phyloP scores from a whole-genome alignment of 2,797 vertebrate genomes.

The Labroides dimidiatus region DNA sequence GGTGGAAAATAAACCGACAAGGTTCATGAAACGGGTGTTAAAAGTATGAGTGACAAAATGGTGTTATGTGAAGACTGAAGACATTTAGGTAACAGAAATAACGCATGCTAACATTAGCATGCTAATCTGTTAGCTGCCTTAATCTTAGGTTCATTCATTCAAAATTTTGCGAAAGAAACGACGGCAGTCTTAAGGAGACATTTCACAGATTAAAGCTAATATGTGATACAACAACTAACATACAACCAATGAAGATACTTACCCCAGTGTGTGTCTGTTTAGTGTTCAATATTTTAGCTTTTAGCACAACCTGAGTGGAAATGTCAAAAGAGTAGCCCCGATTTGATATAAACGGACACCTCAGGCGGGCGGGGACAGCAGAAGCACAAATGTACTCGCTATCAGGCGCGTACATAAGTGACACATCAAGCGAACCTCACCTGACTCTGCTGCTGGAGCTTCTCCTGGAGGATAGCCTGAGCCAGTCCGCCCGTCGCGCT shows the following conservation, averaged over 20 bases:
- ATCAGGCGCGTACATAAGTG: accelerated
- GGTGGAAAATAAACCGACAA: too few species aligned
- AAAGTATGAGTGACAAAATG: accelerated
- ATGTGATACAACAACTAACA: not conserved
- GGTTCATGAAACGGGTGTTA: not conserved
- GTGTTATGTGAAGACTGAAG: not conserved
- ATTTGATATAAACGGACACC: accelerated
- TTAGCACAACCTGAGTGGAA: not conserved
- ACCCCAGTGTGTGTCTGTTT: accelerated
- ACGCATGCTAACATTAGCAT: conserved; percentile 31
- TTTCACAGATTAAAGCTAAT: accelerated
- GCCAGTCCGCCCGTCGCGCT: conserved; percentile 77
- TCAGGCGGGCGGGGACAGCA: not conserved
- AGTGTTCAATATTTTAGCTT: conserved; percentile 4
- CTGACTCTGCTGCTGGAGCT: conserved; percentile 79
- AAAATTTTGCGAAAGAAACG: not conserved
- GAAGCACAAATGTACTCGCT: accelerated
- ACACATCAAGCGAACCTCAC: conserved; percentile 71
- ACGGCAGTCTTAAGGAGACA: not conserved
- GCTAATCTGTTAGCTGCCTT: conserved; percentile 31
- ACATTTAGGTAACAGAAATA: accelerated
- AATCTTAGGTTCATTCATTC: conserved; percentile 48
- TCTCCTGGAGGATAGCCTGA: conserved; percentile 84
- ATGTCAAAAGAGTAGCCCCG: not conserved
- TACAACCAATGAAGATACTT: too few species aligned